phyloP scores from a whole-genome alignment of 2,888 invertebrate genomes.

The Oligia strigilis region DNA sequence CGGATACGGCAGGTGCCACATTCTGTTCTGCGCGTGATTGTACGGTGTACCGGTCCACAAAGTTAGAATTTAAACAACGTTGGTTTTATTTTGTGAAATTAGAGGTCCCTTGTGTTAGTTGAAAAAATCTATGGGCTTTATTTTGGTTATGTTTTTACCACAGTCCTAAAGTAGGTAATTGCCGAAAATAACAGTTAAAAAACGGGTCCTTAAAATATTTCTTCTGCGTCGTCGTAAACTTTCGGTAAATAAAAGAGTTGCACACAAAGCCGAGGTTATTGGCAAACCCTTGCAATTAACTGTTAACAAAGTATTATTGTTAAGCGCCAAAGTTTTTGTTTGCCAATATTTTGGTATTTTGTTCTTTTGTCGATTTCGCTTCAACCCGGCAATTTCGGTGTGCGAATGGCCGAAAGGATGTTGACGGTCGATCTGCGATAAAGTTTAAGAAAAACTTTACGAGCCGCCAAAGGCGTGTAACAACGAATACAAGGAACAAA shows the following conservation, averaged over 20 bases:
- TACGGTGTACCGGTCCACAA: conserved; percentile 42
- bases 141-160: conserved; percentile 39
- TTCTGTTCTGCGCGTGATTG: conserved; percentile 64
- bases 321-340: conserved; percentile 71
- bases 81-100: conserved; percentile 53
- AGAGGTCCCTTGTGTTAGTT: conserved; percentile 20
- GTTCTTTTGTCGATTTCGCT: conserved; percentile 75
- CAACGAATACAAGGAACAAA: conserved; percentile 79
- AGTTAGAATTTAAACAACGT: conserved; percentile 53
- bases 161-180: conserved; percentile 42
- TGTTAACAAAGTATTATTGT: conserved; percentile 79
- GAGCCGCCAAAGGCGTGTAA: conserved; percentile 82
- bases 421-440: conserved; percentile 71
- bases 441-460: conserved; percentile 79
- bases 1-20: conserved; percentile 79
- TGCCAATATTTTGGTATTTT: conserved; percentile 80
- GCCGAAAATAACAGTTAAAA: conserved; percentile 54
- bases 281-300: conserved; percentile 87
- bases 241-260: conserved; percentile 76
- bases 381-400: conserved; percentile 82
- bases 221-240: conserved; percentile 76
- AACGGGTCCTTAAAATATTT: conserved; percentile 42
- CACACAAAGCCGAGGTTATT: conserved; percentile 80
- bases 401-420: conserved; percentile 73
- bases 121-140: conserved; percentile 17